These are phyloP conservation scores for Ptychoptera albimana DNA, from an alignment of 2,888 invertebrate species.

Conservation along the genomic window DNA sequence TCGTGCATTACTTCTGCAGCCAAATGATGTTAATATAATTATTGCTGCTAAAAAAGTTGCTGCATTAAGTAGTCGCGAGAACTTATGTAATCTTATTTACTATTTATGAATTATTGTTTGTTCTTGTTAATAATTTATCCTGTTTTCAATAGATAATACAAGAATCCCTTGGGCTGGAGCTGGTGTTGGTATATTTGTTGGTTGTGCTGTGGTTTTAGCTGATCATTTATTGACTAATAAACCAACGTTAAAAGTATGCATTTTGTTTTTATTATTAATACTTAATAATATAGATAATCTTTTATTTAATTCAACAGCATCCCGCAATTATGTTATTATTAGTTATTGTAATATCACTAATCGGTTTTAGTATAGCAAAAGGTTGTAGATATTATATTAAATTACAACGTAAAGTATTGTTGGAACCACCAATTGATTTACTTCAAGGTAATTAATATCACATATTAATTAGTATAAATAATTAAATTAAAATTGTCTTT, in stretches of 20 bases:
- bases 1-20: slow-evolving; percentile 47
- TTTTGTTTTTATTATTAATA: not conserved
- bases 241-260: slow-evolving; percentile 32
- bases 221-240: slow-evolving; percentile 49
- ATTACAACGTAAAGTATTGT: slow-evolving; percentile 33
- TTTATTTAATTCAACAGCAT: slow-evolving; percentile 37
- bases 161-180: slow-evolving; percentile 62
- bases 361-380: slow-evolving; percentile 51
- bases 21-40: slow-evolving; percentile 45
- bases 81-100: slow-evolving; percentile 33
- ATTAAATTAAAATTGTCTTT: slow-evolving; percentile 5
- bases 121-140: not conserved
- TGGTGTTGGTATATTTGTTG: slow-evolving; percentile 52
- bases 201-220: slow-evolving; percentile 46
- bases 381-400: slow-evolving; percentile 36
- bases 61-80: slow-evolving; percentile 40
- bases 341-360: slow-evolving; percentile 46
- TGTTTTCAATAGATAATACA: slow-evolving; percentile 38
- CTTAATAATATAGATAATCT: slow-evolving; percentile 4
- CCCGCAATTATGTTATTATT: slow-evolving; percentile 55
- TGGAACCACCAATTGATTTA: slow-evolving; percentile 37
- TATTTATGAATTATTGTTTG: slow-evolving; percentile 10
- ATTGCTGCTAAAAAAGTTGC: slow-evolving; percentile 44
- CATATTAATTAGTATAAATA: slow-evolving; percentile 3
- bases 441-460: slow-evolving; percentile 16